A percentile compares a stretch with the other conserved stretches of the same genome.
Conservation (phyloP, 2,888 invertebrate species). For the Aporophyla nigra region DNA sequence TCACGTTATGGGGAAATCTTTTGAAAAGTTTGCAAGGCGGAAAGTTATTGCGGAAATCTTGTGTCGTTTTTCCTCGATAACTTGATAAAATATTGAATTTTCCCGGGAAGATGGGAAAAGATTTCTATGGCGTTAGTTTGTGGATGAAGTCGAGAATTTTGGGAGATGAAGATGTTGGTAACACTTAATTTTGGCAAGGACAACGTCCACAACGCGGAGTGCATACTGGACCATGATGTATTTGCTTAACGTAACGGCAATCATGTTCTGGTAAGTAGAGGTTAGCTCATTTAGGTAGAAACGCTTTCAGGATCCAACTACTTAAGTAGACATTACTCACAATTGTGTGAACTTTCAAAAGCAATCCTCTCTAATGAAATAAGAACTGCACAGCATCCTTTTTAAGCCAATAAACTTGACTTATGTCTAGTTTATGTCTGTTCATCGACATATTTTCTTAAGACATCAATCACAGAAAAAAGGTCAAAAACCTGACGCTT, state of each 20-base stretch:
- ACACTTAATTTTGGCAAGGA: not conserved
- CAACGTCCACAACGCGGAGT: not conserved
- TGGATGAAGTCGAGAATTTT: not conserved
- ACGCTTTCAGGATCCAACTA: constrained; percentile 32
- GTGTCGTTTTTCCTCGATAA: constrained; percentile 11
- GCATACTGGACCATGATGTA: no score
- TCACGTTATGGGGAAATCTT: constrained; percentile 52
- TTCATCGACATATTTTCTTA: constrained; percentile 36
- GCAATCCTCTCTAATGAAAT: constrained; percentile 39
- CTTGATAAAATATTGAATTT: no score
- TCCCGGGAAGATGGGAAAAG: no score
- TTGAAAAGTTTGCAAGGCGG: constrained; percentile 49
- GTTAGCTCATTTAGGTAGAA: not conserved
- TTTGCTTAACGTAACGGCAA: not conserved
- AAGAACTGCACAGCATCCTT: constrained; percentile 42
- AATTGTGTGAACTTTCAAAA: constrained; percentile 46
- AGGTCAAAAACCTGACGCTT: constrained; percentile 21
- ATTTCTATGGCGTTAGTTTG: not conserved
- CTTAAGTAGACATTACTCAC: constrained; percentile 47
- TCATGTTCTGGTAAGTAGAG: not conserved
- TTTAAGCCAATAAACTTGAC: constrained; percentile 44
- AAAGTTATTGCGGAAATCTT: constrained; percentile 32
- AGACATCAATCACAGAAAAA: constrained; percentile 39
- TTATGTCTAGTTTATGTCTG: constrained; percentile 10
- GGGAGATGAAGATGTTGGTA: not conserved